Evolutionary conservation across 2,113 vertebrate species (phyloP).

Genomic region (Hucho hucho): DNA sequence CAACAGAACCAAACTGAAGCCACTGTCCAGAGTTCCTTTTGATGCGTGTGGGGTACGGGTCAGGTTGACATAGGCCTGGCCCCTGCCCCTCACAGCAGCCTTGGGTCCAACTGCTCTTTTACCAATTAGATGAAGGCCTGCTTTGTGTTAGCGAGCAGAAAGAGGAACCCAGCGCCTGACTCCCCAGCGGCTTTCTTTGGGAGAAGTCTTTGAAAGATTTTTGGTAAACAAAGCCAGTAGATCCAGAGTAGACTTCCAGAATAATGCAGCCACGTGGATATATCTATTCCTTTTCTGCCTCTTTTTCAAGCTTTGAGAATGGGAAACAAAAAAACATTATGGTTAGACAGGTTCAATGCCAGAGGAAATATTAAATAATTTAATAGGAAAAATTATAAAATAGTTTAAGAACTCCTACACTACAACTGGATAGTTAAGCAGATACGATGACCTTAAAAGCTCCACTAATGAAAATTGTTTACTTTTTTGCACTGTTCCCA

Average conservation of each 20-base stretch:
- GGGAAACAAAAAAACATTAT: constrained; percentile 37
- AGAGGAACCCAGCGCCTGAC: constrained; percentile 33
- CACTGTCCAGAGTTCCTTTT: constrained; percentile 43
- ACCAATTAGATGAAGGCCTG: constrained; percentile 36
- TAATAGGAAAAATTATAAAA: constrained; percentile 1
- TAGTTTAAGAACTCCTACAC: constrained; percentile 2
- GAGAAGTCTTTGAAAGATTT: constrained; percentile 61
- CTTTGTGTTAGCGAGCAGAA: constrained; percentile 24
- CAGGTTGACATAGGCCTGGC: constrained; percentile 30
- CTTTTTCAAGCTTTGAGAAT: constrained; percentile 11
- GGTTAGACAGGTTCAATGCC: constrained; percentile 32
- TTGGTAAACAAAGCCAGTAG: constrained; percentile 55
- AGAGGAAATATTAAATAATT: constrained; percentile 24
- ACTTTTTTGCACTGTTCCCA: constrained; percentile 9
- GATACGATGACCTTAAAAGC: constrained; percentile 3
- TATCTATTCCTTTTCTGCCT: constrained; percentile 23
- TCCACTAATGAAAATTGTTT: constrained; percentile 1
- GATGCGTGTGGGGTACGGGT: constrained; percentile 37
- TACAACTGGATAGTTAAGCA: constrained; percentile 9
- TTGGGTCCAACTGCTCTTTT: constrained; percentile 34
- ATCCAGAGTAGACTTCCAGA: constrained; percentile 63
- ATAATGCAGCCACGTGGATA: constrained; percentile 45
- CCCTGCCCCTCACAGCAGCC: constrained; percentile 18
- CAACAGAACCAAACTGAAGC: constrained; percentile 50
- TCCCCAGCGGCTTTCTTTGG: constrained; percentile 37